Evolutionary conservation across 1,140 invertebrate genomes (phyloP).

Genomic region (Ips nitidus): DNA sequence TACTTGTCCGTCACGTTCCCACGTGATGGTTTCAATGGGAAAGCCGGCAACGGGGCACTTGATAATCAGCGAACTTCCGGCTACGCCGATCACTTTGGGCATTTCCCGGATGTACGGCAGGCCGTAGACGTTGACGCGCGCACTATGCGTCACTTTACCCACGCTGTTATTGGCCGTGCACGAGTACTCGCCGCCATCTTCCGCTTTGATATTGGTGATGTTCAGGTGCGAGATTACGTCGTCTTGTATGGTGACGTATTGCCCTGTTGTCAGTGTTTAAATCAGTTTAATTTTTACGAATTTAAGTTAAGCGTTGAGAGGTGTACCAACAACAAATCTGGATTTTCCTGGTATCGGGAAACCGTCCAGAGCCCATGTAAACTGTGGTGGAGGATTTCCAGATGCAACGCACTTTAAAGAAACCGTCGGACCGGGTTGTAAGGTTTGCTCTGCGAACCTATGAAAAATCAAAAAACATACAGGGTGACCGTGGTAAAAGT

Average conservation of each 20-base stretch:
- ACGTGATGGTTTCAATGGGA: slow-evolving; percentile 83
- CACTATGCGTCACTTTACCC: slow-evolving; percentile 72
- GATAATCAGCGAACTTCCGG: slow-evolving; percentile 80
- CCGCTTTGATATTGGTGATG: slow-evolving; percentile 82
- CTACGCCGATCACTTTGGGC: slow-evolving; percentile 87
- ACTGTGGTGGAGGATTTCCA: slow-evolving; percentile 87
- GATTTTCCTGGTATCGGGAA: slow-evolving; percentile 75
- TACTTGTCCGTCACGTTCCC: slow-evolving; percentile 84
- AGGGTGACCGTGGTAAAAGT: neutral
- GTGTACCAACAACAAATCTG: slow-evolving; percentile 75
- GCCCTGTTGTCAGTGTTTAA: slow-evolving; percentile 45
- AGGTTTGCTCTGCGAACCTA: slow-evolving; percentile 82
- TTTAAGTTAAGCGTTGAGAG: neutral
- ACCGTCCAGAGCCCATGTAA: slow-evolving; percentile 85
- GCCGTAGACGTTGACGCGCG: slow-evolving; percentile 89
- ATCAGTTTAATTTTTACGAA: neutral
- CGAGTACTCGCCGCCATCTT: slow-evolving; percentile 90
- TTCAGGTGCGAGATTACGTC: slow-evolving; percentile 95
- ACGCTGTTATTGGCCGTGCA: slow-evolving; percentile 85
- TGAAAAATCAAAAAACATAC: neutral
- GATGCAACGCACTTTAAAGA: slow-evolving; percentile 89
- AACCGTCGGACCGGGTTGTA: slow-evolving; percentile 83
- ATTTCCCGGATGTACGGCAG: slow-evolving; percentile 86
- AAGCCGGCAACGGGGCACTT: slow-evolving; percentile 93
- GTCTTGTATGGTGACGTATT: slow-evolving; percentile 88